Evolutionary conservation across 2,113 vertebrate genomes (phyloP).

Genomic region (Harpagus bidentatus): DNA sequence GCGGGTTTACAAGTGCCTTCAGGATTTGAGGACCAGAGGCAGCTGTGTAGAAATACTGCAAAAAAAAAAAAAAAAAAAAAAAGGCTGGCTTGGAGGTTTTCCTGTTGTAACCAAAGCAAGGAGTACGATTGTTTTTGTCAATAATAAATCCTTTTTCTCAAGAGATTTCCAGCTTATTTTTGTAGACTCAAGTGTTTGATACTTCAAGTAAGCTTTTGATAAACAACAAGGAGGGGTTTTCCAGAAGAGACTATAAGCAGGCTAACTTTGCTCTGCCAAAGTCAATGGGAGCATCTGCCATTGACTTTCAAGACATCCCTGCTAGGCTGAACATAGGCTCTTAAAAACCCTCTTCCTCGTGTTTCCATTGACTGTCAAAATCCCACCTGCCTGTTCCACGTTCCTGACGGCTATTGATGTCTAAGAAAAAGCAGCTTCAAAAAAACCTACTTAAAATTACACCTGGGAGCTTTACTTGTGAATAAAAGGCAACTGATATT

Average conservation of each 20-base stretch:
- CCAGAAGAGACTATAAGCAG: background rate
- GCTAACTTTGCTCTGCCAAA: background rate
- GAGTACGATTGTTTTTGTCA: background rate
- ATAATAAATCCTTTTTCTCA: background rate
- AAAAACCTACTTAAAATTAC: background rate
- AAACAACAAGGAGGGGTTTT: background rate
- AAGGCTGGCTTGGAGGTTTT: background rate
- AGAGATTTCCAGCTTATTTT: background rate
- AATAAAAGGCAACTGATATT: background rate
- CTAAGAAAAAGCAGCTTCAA: background rate
- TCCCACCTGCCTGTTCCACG: fast-evolving
- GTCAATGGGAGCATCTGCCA: background rate
- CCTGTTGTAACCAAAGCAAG: background rate
- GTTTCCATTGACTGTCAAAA: background rate
- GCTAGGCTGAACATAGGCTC: background rate
- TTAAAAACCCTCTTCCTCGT: background rate
- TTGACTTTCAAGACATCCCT: background rate
- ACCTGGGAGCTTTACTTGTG: background rate
- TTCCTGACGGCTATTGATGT: background rate
- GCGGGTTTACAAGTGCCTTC: background rate
- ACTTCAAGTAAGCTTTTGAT: background rate
- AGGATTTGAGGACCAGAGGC: background rate
- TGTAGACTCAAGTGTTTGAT: background rate
- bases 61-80: background rate
- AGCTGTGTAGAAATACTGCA: background rate